Percentiles rank a stretch among this genome's conserved stretches.
These are phyloP conservation scores for Coranthus polyacanthus DNA, from an alignment of 2,797 vertebrate genomes.

Conservation along the genomic window DNA sequence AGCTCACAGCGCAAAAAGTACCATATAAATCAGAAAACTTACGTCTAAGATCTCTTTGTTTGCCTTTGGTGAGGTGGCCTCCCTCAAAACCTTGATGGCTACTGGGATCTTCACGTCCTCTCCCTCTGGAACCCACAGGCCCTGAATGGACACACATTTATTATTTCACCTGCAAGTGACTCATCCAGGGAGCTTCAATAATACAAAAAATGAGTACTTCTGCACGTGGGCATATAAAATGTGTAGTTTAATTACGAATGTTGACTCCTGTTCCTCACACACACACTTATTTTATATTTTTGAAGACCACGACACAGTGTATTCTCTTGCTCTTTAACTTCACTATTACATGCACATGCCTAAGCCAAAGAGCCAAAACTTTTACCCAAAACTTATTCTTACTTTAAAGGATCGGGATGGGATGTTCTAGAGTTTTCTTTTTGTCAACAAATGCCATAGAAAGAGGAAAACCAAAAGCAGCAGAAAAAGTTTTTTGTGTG, in stretches of 20 bases:
- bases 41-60: conserved; percentile 99
- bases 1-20: background rate
- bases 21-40: conserved; percentile 71
- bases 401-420: no score
- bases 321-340: no score
- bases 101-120: conserved; percentile 99
- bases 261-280: no score
- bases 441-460: no score
- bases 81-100: conserved; percentile 97
- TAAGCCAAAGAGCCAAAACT: no score
- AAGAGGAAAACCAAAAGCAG: no score
- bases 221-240: background rate
- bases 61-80: conserved; percentile 96
- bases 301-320: no score
- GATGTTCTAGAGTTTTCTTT: background rate
- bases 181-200: background rate
- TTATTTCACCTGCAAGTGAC: conserved; percentile 37
- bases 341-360: no score
- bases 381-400: no score
- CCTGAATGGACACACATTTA: conserved; percentile 81
- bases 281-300: no score
- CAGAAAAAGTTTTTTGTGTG: no score
- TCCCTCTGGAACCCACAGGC: conserved; percentile 98
- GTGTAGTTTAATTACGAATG: no score
- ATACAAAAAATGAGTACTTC: background rate